Evolutionary conservation across 1,140 invertebrate genomes (phyloP).

Genomic region (Platorchestia sp.): DNA sequence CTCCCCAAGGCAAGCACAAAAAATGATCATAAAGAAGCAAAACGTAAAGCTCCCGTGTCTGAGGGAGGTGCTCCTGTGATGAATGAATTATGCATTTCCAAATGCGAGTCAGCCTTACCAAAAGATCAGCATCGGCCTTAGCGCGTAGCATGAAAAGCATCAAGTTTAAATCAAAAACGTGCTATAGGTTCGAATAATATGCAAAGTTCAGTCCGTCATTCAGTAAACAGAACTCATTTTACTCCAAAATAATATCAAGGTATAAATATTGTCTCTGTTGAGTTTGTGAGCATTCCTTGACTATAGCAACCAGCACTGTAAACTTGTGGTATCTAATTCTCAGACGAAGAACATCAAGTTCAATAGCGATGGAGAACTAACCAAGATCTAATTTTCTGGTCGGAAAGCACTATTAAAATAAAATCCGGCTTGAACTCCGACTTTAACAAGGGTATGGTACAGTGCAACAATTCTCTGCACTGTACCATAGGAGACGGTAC

Average conservation of each 20-base stretch:
- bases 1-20: not conserved
- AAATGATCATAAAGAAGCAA: not conserved
- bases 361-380: not conserved
- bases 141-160: conserved; percentile 41
- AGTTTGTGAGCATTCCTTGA: not conserved
- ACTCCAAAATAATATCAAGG: not conserved
- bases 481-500: not conserved
- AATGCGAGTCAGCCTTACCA: conserved; percentile 10
- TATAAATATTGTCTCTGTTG: not conserved
- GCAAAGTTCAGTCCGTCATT: conserved; percentile 42
- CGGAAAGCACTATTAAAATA: not conserved
- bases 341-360: not conserved
- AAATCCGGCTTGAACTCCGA: not conserved
- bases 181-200: conserved; percentile 3
- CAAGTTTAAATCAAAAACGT: conserved; percentile 9
- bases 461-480: not conserved
- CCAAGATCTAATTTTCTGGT: not conserved
- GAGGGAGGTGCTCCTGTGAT: not conserved
- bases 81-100: not conserved
- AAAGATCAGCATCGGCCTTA: conserved; percentile 32
- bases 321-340: not conserved
- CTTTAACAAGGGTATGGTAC: not conserved
- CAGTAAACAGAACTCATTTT: conserved; percentile 3
- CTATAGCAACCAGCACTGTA: not conserved
- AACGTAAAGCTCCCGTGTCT: not conserved